Evolutionary conservation across 2,113 vertebrate genomes (phyloP).

Genomic region (Rattus rattus): DNA sequence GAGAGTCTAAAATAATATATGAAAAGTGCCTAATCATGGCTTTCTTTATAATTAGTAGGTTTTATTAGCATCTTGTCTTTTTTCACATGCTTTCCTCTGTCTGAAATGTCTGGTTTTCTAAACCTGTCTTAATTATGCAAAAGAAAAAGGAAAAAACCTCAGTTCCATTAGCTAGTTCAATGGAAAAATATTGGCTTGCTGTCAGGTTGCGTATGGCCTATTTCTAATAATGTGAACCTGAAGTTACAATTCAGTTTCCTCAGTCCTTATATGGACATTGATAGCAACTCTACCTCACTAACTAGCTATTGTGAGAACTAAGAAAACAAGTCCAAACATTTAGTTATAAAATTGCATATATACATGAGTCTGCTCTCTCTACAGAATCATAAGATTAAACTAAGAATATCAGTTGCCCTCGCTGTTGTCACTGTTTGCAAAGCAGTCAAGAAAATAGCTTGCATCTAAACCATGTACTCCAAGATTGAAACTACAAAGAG

Average conservation of each 20-base stretch:
- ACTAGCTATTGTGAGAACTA: not conserved
- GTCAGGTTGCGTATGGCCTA: not conserved
- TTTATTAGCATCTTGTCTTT: not conserved
- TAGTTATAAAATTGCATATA: not conserved
- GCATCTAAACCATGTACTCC: not conserved
- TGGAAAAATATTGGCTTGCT: not conserved
- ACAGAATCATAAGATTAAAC: not conserved
- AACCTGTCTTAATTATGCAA: not conserved
- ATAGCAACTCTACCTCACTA: not conserved
- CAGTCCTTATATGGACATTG: slow-evolving; percentile 3
- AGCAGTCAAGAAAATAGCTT: not conserved
- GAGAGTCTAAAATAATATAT: not conserved
- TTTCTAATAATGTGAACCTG: slow-evolving; percentile 5
- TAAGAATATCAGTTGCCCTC: not conserved
- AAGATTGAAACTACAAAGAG: not conserved
- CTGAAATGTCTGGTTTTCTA: not conserved
- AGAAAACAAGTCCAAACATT: not conserved
- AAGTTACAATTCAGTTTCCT: not conserved
- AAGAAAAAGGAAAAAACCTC: not conserved
- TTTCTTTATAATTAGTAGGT: not conserved
- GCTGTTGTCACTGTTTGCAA: not conserved
- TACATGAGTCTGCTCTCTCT: not conserved
- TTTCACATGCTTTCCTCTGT: not conserved
- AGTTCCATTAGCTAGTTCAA: not conserved
- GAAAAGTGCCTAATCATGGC: not conserved